These are phyloP conservation scores for Andrena praecox DNA, from an alignment of 2,888 invertebrate genomes.

Conservation along the genomic window DNA sequence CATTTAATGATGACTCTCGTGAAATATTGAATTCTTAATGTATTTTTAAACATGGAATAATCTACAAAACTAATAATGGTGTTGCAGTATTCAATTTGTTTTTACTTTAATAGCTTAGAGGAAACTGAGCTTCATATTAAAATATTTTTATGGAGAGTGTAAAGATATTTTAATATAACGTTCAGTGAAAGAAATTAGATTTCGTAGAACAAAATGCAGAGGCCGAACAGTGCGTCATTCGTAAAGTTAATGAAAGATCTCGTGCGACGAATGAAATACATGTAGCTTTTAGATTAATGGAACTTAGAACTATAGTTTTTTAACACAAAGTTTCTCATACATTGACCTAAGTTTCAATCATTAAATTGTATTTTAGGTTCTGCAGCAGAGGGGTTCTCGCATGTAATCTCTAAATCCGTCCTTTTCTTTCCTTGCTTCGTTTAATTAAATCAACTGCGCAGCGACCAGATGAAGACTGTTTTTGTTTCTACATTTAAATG, in stretches of 20 bases:
- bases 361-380: conserved; percentile 86
- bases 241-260: neutral
- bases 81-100: conserved; percentile 8
- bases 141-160: conserved; percentile 12
- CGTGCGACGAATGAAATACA: neutral
- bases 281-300: conserved; percentile 1
- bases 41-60: conserved; percentile 18
- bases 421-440: conserved; percentile 74
- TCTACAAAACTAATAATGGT: conserved; percentile 24
- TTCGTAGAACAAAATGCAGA: conserved; percentile 61
- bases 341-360: conserved; percentile 60
- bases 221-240: conserved; percentile 60
- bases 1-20: neutral
- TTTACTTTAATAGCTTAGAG: conserved; percentile 5
- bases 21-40: conserved; percentile 5
- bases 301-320: conserved; percentile 23
- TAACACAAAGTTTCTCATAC: conserved; percentile 31
- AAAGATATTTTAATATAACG: conserved; percentile 6
- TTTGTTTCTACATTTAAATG: conserved; percentile 69
- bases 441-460: conserved; percentile 73
- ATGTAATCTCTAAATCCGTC: conserved; percentile 89
- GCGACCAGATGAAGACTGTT: conserved; percentile 80
- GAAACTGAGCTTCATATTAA: conserved; percentile 1
- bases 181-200: conserved; percentile 4
- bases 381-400: conserved; percentile 97